These are phyloP conservation scores for Dipodomys stephensi DNA, from an alignment of 2,113 vertebrate species.

Conservation along the genomic window DNA sequence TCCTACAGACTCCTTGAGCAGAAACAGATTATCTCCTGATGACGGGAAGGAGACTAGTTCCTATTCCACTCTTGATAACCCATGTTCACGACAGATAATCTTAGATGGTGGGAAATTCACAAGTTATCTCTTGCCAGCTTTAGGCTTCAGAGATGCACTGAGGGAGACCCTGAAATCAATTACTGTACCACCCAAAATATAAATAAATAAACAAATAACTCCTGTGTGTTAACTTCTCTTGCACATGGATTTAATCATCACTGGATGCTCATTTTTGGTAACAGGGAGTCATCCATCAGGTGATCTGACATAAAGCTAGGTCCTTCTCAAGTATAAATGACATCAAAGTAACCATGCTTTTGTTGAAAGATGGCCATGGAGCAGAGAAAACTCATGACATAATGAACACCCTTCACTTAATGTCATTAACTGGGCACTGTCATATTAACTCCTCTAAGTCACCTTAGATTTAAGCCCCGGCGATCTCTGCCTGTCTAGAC, in stretches of 20 bases:
- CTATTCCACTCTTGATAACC: not conserved
- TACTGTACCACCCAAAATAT: not conserved
- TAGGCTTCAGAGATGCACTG: not conserved
- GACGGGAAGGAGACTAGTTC: not conserved
- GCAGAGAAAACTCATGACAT: constrained; percentile 32
- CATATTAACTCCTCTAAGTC: not conserved
- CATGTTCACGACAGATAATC: not conserved
- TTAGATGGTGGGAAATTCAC: not conserved
- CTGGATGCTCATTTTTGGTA: constrained; percentile 44
- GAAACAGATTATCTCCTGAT: not conserved
- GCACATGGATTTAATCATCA: constrained; percentile 26
- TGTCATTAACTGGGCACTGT: not conserved
- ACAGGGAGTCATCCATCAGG: constrained; percentile 10
- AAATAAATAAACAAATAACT: constrained; percentile 11
- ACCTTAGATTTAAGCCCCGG: not conserved
- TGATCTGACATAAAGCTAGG: constrained; percentile 25
- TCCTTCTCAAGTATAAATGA: constrained; percentile 21
- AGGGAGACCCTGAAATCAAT: no score
- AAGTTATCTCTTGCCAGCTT: not conserved
- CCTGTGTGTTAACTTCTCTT: constrained; percentile 5
- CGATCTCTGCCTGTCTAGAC: not conserved
- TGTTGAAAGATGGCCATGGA: constrained; percentile 23
- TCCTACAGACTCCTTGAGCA: constrained; percentile 1
- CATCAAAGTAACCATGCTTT: constrained; percentile 41
- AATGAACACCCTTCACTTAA: constrained; percentile 15